Evolutionary conservation across 1,140 invertebrate species (phyloP).

Genomic region (Drosophila equinoxialis): DNA sequence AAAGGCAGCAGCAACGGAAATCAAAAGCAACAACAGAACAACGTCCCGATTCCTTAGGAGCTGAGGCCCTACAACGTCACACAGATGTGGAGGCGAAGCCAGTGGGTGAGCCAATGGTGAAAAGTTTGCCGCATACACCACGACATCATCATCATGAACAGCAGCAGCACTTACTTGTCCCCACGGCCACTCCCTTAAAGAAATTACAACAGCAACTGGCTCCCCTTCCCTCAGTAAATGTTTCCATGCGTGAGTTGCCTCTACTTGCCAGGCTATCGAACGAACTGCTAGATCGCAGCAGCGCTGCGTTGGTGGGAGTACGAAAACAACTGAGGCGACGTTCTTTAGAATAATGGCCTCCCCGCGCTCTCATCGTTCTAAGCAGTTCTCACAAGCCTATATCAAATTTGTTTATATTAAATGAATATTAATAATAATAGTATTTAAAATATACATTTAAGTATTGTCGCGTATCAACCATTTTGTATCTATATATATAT

Average conservation of each 20-base stretch:
- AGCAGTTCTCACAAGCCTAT: slow-evolving; percentile 35
- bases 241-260: slow-evolving; percentile 81
- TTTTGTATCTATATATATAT: slow-evolving; percentile 34
- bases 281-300: slow-evolving; percentile 72
- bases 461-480: slow-evolving; percentile 44
- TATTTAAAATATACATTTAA: slow-evolving; percentile 62
- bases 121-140: slow-evolving; percentile 74
- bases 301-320: slow-evolving; percentile 56
- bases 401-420: slow-evolving; percentile 80
- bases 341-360: slow-evolving; percentile 65
- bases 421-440: slow-evolving; percentile 57
- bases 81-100: slow-evolving; percentile 52
- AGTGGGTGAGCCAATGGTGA: slow-evolving; percentile 45
- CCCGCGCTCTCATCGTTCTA: not conserved
- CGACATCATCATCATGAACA: not conserved
- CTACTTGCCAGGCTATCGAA: slow-evolving; percentile 74
- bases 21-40: slow-evolving; percentile 46
- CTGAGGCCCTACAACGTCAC: slow-evolving; percentile 68
- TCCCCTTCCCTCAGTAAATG: slow-evolving; percentile 77
- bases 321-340: slow-evolving; percentile 65
- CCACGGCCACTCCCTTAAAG: slow-evolving; percentile 57
- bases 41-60: slow-evolving; percentile 71
- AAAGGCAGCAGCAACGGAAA: slow-evolving; percentile 54
- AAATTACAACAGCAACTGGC: slow-evolving; percentile 76
- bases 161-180: slow-evolving; percentile 27